phyloP scores from a whole-genome alignment of 2,797 vertebrate species.

The Platalea minor region DNA sequence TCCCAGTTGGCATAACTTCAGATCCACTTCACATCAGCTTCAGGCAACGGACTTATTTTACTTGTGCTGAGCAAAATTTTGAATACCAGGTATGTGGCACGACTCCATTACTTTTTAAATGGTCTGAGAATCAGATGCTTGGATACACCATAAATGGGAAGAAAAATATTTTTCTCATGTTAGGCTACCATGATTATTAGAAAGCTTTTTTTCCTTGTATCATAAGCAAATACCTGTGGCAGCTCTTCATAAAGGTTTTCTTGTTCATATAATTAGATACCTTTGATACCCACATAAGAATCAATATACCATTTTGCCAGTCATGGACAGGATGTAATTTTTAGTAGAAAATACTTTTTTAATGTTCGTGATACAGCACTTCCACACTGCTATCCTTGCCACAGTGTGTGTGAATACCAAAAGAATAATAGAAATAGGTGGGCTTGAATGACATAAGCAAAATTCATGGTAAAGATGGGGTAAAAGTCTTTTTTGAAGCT shows the following conservation, averaged over 20 bases:
- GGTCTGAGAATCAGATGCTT: background rate
- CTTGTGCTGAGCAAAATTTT: background rate
- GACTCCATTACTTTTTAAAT: background rate
- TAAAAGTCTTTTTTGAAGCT: background rate
- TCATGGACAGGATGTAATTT: background rate
- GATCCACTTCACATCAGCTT: background rate
- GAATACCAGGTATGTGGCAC: background rate
- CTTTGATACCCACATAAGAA: background rate
- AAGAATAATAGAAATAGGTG: background rate
- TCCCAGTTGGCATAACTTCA: background rate
- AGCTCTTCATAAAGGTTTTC: background rate
- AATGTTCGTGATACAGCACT: background rate
- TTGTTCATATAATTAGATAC: background rate
- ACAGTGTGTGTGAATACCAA: background rate
- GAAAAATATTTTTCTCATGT: background rate
- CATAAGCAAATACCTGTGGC: background rate
- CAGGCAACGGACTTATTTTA: background rate
- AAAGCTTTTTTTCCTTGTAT: background rate
- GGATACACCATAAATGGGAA: background rate
- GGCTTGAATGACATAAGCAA: background rate
- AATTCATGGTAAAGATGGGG: background rate
- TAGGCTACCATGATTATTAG: background rate
- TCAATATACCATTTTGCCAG: background rate
- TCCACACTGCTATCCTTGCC: background rate
- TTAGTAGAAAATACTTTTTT: background rate